Conservation (phyloP, 2,888 invertebrate species). For the Cepaea hortensis region DNA sequence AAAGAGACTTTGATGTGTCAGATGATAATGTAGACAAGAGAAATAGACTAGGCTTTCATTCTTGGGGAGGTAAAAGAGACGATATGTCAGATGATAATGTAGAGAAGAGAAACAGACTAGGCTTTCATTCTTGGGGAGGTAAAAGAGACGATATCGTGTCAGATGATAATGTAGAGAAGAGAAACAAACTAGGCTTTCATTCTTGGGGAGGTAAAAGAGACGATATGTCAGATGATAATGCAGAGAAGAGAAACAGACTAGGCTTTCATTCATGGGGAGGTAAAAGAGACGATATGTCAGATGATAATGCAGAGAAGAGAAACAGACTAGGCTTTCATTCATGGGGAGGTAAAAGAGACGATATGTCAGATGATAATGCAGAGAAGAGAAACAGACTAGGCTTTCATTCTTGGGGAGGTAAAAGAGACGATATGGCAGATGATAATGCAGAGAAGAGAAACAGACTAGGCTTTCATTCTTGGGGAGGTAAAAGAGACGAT, state of each 20-base stretch:
- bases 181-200: neutral
- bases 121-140: conserved; percentile 22
- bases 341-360: conserved; percentile 10
- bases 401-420: conserved; percentile 17
- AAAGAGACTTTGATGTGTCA: no score
- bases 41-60: neutral
- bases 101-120: neutral
- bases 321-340: conserved; percentile 16
- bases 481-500: neutral
- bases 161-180: neutral
- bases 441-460: neutral
- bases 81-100: no score
- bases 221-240: neutral
- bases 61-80: conserved; percentile 24
- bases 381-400: conserved; percentile 1
- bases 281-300: neutral
- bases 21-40: neutral
- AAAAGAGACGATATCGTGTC: neutral
- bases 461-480: neutral
- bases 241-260: neutral
- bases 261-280: conserved; percentile 26
- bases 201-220: conserved; percentile 29
- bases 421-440: neutral
- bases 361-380: neutral
- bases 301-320: no score